Evolutionary conservation across 2,797 vertebrate genomes (phyloP), one percentile per base, ranked within the genome.

Genomic region (Enteromius paludinosus): DNA sequence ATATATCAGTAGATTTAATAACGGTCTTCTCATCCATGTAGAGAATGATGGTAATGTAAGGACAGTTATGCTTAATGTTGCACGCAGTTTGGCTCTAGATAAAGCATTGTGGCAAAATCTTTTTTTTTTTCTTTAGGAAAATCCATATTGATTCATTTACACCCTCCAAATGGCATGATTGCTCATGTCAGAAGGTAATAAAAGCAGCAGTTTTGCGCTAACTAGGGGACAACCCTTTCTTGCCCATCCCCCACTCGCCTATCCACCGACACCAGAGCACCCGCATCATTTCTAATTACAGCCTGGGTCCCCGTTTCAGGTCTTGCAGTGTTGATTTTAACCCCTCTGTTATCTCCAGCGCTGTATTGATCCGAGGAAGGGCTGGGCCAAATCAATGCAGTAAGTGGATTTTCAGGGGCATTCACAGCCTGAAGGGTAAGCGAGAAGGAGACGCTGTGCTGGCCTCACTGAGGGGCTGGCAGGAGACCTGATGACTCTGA

Each of bases 401-500:
- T 81, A 76, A 88, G 85, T 83, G 81, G 83, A 85, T 83, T 85
- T 78, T 83, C 74, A 47, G 74, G 65, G 73, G 69, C 77, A 83
- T 18, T 73, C n/a, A n/a, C 23, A 64, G 45, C 80, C 71, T 82
- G 35, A 38, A 52, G 73, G 59, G 6, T 12, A n/a, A 20, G 35
- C 49, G 78, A 33, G 14, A 43, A 9, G 43, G 41, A 62, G 54
- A 73, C 80, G n/a, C 20, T 38, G 2, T 5, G 52, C 30, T 49
- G 30, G 5, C 20, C 78, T 54, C 47, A 76, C 76, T 95, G 94
- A 94, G 93, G 93, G 88, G 49, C 87, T 85, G 3, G 83, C 64
- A 69, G 81, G 93, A 77, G 52, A 62, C 81, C 73, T 93, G 94
- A 93, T 95, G 94, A 94, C 88, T 82, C 45, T 59, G 23, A 84